A percentile compares a stretch with the other conserved stretches of the same genome.
phyloP scores from a whole-genome alignment of 2,113 vertebrate species.

The Melanotaenia duboulayi region DNA sequence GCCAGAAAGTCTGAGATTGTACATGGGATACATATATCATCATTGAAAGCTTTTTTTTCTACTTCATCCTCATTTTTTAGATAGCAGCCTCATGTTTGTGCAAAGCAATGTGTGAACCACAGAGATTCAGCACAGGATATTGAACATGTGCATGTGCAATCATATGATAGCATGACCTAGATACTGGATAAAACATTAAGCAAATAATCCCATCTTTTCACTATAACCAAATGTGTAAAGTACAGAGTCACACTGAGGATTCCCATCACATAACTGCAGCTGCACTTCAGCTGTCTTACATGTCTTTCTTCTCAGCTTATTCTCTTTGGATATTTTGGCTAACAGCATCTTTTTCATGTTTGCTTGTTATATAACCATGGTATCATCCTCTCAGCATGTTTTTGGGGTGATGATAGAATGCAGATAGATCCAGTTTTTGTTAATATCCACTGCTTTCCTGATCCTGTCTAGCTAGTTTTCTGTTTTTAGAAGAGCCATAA shows the following conservation, averaged over 20 bases:
- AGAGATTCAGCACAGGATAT: not conserved
- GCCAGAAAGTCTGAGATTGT: conserved; percentile 40
- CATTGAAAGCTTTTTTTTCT: conserved; percentile 2
- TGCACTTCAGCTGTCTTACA: conserved; percentile 4
- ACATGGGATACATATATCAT: conserved; percentile 31
- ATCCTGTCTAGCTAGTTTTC: too few species aligned
- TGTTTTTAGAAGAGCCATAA: too few species aligned
- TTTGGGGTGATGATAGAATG: not conserved
- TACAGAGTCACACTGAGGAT: not conserved
- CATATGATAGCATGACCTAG: conserved; percentile 25
- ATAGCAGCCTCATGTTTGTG: not conserved
- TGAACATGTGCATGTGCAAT: conserved; percentile 11
- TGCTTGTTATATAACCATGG: conserved; percentile 20
- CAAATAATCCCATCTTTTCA: not conserved
- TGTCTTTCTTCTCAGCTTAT: not conserved
- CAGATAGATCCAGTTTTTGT: not conserved
- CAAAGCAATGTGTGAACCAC: not conserved
- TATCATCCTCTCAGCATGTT: not conserved
- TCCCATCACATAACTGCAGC: not conserved
- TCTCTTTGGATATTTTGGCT: not conserved
- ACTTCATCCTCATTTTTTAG: not conserved
- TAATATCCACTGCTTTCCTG: too few species aligned
- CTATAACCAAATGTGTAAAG: not conserved
- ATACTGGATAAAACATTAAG: conserved; percentile 2
- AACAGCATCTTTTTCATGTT: not conserved